Evolutionary conservation across 1,140 invertebrate genomes (phyloP), one percentile per base, ranked within the genome.

Genomic region (Drosophila prosaltans): DNA sequence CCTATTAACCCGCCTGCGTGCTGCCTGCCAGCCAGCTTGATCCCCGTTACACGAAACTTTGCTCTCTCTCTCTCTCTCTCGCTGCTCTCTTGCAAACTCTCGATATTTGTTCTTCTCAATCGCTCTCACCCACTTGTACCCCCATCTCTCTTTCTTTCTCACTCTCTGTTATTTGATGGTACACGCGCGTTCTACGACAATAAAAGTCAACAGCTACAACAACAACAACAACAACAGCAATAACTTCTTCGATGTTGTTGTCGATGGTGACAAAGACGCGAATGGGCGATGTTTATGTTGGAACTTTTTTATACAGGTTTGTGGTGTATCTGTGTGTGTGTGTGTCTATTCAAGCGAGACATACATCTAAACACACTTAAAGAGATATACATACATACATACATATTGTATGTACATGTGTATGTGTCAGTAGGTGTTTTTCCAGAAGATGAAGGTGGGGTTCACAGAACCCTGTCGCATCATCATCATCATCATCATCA

Each of bases 111-210:
- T 30, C 28, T 1, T 41, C 10, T 41, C 2, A 2, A 0, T 41
- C 9, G 2, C 40, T 43, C 41, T 43, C 41, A 11, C 41, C 41
- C 21, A 26, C 21, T 26, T 51, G 21, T 9, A n/a, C n/a, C 2
- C 16, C 16, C 16, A 16, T 21, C 7, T 0, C 45, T 48, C 45
- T 48, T 7, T 48, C 21, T 10, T 21, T 1, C 24, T 26, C 2
- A 3, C 45, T 51, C 45, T 51, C 45, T 51, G 45, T 51, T 51
- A 51, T 24, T 51, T 51, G 45, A 51, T 51, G 45, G 45, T 51
- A 51, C 45, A 51, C 45, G 45, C 45, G 45, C 45, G 45, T 51
- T 51, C 45, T 51, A 51, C 45, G 45, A 51, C 45, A 51, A 51
- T 51, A 51, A 51, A 51, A 51, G 45, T 51, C 45, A 51, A 51